Conservation (phyloP, 2,888 invertebrate species). For the Protonemura montana region DNA sequence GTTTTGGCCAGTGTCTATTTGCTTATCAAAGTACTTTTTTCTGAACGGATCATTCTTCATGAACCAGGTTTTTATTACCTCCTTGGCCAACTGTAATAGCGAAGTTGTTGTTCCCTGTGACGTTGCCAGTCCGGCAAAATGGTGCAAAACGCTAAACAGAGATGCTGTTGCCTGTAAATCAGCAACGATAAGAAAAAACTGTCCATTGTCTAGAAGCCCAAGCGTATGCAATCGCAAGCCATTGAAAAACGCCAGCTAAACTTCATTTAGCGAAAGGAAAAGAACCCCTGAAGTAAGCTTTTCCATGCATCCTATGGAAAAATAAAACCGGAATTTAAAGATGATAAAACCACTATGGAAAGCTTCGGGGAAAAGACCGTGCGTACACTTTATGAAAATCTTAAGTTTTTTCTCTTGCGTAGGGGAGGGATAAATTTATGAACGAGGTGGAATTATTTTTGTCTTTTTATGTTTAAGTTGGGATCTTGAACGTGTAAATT, state of each 20-base stretch:
- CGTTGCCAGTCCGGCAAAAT: no score
- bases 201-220: not conserved
- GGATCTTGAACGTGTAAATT: constrained; percentile 30
- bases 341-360: constrained; percentile 26
- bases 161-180: not conserved
- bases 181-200: not conserved
- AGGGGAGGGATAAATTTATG: not conserved
- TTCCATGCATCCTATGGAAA: constrained; percentile 27
- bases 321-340: constrained; percentile 42
- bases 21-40: no score
- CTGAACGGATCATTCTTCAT: no score
- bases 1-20: no score
- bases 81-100: no score
- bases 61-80: no score
- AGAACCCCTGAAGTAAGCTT: constrained; percentile 14
- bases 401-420: not conserved
- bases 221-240: not conserved
- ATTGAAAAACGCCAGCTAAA: not conserved
- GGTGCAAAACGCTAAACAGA: no score
- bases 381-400: constrained; percentile 14
- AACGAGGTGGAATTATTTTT: constrained; percentile 16
- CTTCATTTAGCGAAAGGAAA: constrained; percentile 29
- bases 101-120: no score
- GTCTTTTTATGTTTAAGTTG: constrained; percentile 34
- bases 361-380: not conserved